Evolutionary conservation across 2,113 vertebrate genomes (phyloP), one percentile per base, ranked within the genome.

Genomic region (Speoplatyrhinus poulsoni): DNA sequence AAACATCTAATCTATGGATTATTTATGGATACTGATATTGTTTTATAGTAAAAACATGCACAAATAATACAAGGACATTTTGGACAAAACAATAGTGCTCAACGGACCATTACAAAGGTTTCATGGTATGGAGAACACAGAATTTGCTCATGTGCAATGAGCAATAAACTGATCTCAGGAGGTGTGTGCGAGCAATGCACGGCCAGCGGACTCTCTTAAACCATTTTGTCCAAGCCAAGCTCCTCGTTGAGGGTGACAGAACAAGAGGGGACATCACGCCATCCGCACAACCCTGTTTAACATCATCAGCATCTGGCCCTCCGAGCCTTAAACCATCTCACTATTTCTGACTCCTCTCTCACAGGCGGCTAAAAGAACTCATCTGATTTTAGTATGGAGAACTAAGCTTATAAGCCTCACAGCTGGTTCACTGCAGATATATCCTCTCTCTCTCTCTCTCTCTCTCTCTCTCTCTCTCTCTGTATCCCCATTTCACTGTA

Each of bases 371-470:
- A 77, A 78, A 79, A 90, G 65, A 76, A 82, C 64, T 81, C 73
- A 73, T 76, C 63, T 85, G 67, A 85, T 83, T 81, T 69, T 75
- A 84, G 81, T 80, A 77, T 26, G 83, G 64, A 69, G 67, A 65
- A 71, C 81, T 88, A 85, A 90, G 86, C 89, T 86, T 76, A 75
- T 89, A 89, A 89, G 85, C 75, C 62, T 76, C 62, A 32, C 84
- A 88, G 85, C 84, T 83, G 81, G 83, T 82, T 52, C n/a, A 82
- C 82, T 72, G 82, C 77, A 90, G 84, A 90, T 91, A 90, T 82
- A 75, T 50, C 73, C 79, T 77, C 57, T 36, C 33, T 32, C 36
- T 16, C 33, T 65, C 73, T 59, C 47, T 41, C 47, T 48, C 55
- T 60, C 17, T 3, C 9, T 13, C 52, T 80, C 59, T 75, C 46